Conservation (phyloP, 2,113 vertebrate species). For the Poicephalus gulielmi region DNA sequence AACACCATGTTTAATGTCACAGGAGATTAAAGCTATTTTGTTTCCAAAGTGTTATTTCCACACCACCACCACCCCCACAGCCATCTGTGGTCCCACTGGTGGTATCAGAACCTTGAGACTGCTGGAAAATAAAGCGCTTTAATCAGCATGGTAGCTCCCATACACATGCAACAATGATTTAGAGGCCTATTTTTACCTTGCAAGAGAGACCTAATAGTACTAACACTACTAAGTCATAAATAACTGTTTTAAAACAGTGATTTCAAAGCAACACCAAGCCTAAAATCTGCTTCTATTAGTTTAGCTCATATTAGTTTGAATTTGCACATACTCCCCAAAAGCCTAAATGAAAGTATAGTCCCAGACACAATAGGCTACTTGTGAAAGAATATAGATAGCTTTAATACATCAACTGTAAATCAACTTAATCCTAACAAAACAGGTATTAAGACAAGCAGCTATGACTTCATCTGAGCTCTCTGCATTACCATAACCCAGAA, state of each 20-base stretch:
- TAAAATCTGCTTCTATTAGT: background rate
- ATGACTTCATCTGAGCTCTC: background rate
- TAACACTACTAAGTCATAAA: background rate
- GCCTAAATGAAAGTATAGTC: background rate
- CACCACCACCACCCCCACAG: constrained; percentile 10
- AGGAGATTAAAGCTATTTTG: constrained; percentile 57
- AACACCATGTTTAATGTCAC: constrained; percentile 52
- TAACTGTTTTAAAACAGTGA: background rate
- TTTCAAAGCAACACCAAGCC: background rate
- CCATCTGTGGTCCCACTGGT: constrained; percentile 35
- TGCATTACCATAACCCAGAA: accelerated
- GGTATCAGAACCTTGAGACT: constrained; percentile 20
- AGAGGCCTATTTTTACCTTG: background rate
- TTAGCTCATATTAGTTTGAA: background rate
- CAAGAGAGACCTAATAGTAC: background rate
- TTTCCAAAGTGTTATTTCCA: constrained; percentile 57
- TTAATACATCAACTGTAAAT: background rate
- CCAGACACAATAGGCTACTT: background rate
- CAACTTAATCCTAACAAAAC: background rate
- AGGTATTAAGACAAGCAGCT: background rate
- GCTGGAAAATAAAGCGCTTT: constrained; percentile 30
- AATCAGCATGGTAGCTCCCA: background rate
- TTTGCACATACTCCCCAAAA: background rate
- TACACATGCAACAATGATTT: background rate
- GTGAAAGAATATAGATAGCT: background rate